Evolutionary conservation across 2,797 vertebrate genomes (phyloP).

Genomic region (Crypturellus tataupa): DNA sequence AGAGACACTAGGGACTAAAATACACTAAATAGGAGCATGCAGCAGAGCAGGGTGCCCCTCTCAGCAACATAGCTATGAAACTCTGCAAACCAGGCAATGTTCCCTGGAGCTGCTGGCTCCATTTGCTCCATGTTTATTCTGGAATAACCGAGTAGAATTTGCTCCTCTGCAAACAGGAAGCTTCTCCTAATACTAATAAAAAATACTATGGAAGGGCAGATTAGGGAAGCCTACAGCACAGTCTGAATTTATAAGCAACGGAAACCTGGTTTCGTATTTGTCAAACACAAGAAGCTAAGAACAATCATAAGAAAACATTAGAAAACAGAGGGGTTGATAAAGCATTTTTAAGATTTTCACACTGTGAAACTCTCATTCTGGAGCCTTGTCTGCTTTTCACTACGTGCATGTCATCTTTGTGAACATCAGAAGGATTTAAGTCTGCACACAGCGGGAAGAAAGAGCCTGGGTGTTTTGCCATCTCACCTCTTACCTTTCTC

Average conservation of each 20-base stretch:
- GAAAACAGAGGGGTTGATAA: background rate
- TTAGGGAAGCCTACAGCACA: background rate
- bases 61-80: background rate
- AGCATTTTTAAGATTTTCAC: background rate
- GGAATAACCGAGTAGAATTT: background rate
- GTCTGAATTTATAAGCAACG: background rate
- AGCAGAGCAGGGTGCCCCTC: background rate
- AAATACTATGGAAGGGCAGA: background rate
- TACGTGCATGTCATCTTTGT: constrained; percentile 22
- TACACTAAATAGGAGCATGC: background rate
- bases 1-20: background rate
- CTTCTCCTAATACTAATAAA: background rate
- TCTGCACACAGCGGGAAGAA: constrained; percentile 13
- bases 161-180: background rate
- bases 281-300: background rate
- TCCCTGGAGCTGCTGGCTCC: background rate
- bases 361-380: background rate
- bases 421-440: constrained; percentile 59
- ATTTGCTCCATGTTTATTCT: background rate
- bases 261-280: background rate
- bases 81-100: background rate
- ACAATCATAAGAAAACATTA: constrained; percentile 2
- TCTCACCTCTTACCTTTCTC: constrained; percentile 53
- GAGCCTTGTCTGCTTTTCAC: constrained; percentile 18
- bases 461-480: constrained; percentile 14